These are phyloP conservation scores for Ichneumoninae sp. DNA, from an alignment of 2,888 invertebrate species.

Conservation along the genomic window DNA sequence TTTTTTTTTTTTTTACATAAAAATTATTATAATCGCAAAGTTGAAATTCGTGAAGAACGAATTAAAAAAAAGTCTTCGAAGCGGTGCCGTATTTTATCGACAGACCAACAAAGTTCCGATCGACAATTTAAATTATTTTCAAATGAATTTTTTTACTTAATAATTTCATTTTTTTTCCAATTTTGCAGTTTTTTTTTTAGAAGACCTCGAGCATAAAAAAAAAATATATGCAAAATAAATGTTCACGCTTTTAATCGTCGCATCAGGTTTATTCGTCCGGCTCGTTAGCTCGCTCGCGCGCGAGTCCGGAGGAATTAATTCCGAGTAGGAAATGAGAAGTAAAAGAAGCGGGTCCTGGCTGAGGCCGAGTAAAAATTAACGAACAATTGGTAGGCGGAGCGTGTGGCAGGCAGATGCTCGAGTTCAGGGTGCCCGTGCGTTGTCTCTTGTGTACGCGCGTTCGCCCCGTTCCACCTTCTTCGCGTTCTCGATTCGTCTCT, in stretches of 20 bases:
- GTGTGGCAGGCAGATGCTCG: slow-evolving; percentile 65
- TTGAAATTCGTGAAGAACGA: background rate
- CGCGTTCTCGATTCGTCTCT: slow-evolving; percentile 2
- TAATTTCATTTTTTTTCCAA: too few species aligned
- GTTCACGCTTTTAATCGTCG: too few species aligned
- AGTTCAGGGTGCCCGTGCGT: slow-evolving; percentile 25
- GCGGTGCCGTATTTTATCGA: background rate
- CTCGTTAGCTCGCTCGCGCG: background rate
- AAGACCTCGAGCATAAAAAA: too few species aligned
- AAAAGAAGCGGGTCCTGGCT: slow-evolving; percentile 17
- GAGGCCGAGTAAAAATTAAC: slow-evolving; percentile 66
- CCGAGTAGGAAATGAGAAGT: slow-evolving; percentile 8
- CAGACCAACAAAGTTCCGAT: too few species aligned
- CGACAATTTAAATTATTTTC: too few species aligned
- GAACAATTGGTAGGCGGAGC: slow-evolving; percentile 69
- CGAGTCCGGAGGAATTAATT: slow-evolving; percentile 11
- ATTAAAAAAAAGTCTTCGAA: background rate
- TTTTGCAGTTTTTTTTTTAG: too few species aligned
- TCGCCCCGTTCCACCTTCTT: slow-evolving; percentile 15
- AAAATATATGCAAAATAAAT: too few species aligned
- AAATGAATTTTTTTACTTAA: too few species aligned
- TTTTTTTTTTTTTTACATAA: background rate
- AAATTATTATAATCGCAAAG: background rate
- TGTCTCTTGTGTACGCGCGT: slow-evolving; percentile 4
- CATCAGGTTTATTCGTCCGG: too few species aligned